Evolutionary conservation across 92 coral and sea anemone genomes (phyloP).

Genomic region (Siderastrea radians): DNA sequence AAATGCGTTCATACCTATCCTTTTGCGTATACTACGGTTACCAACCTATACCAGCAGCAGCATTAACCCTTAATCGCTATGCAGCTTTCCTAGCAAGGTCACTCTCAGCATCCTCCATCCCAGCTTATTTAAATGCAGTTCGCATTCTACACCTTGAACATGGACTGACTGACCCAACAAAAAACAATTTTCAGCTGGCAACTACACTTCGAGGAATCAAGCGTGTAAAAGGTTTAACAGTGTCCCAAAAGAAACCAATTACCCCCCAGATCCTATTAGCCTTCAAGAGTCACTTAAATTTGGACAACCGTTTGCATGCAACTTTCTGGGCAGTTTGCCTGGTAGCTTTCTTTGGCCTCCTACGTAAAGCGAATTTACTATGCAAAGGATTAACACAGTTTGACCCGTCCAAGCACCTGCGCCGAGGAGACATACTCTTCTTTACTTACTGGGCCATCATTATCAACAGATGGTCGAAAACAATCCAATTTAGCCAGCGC

Average conservation of each 20-base stretch:
- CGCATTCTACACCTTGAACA: slow-evolving; percentile 19
- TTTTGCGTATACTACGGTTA: background rate
- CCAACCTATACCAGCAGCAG: slow-evolving; percentile 41
- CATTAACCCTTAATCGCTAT: background rate
- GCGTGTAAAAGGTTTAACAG: background rate
- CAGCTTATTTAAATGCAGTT: slow-evolving; percentile 44
- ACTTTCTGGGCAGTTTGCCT: slow-evolving; percentile 38
- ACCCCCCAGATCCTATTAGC: slow-evolving; percentile 4
- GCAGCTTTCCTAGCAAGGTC: slow-evolving; percentile 44
- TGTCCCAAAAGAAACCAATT: slow-evolving; percentile 10
- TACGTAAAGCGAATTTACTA: slow-evolving; percentile 23
- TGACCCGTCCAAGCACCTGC: background rate
- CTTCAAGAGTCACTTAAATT: background rate
- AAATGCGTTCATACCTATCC: too few relatives aligned
- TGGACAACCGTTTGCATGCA: too few relatives aligned
- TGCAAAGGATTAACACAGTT: slow-evolving; percentile 4
- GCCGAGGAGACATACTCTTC: slow-evolving; percentile 13
- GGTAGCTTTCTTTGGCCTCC: slow-evolving; percentile 33
- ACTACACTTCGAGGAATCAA: too few relatives aligned
- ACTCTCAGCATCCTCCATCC: slow-evolving; percentile 33
- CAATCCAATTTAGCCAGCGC: slow-evolving; percentile 8
- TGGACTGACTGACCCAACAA: too few relatives aligned
- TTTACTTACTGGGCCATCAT: background rate
- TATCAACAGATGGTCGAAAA: slow-evolving; percentile 1
- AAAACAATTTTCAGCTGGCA: too few relatives aligned